Evolutionary conservation across 2,113 vertebrate genomes (phyloP), one percentile per base, ranked within the genome.

Genomic region (Anhinga anhinga): DNA sequence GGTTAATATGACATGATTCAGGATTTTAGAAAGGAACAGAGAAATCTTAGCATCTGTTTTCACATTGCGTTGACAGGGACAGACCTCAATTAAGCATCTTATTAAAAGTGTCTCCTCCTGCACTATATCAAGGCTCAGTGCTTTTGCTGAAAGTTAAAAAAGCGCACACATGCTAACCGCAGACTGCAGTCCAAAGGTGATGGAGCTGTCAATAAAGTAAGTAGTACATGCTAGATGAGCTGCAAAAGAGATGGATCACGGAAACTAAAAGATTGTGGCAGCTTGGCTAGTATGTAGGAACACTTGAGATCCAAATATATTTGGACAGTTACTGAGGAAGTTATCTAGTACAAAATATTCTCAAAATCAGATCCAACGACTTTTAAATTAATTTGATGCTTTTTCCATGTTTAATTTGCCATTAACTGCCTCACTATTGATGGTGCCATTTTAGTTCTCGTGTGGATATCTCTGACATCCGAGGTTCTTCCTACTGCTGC

Each of bases 201-300:
- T 2, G 7, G 91, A 77, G 55, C 84, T 95, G 91, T 91, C 84
- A 94, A 77, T 83, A 59, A 62, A 67, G 52, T 34, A 42, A 73
- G 88, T 26, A 65, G 21, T 38, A 74, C 47, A 30, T 69, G 55
- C 65, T 90, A 73, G 71, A 85, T 94, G 53, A 96, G 45, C 81
- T 90, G 91, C 84, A 94, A 62, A 93, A 66, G 88, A 85, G 86
- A 86, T 36, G 71, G 94, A 88, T 90, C 38, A 50, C 74, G 87
- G 94, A 96, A 96, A 97, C 38, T 66, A 29, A 82, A 38, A 79
- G 65, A 5, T 63, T 91, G 74, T 66, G 82, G 78, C 89, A 91
- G 86, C 84, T 96, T 97, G 97, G 96, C 93, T 77, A 59, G 50
- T 82, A 42, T 70, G 73, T 89, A 90, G 95, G 95, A 96, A 94